Conservation (phyloP, 2,113 vertebrate genomes). For the Ardeotis arabs region DNA sequence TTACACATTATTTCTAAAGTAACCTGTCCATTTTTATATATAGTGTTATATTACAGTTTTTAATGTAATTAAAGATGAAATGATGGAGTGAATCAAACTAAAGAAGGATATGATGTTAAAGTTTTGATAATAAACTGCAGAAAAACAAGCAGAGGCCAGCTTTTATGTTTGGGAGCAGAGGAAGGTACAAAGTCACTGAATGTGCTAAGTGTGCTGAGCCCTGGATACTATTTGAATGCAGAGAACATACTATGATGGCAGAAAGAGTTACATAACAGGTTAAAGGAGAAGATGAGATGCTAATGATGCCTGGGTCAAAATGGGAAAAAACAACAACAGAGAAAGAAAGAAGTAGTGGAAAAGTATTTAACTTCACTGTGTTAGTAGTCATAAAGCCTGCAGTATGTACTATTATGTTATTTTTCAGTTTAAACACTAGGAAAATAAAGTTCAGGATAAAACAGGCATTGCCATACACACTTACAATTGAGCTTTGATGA, state of each 20-base stretch:
- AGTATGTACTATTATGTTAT: background rate
- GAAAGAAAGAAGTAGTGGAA: background rate
- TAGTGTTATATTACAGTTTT: background rate
- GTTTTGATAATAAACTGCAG: background rate
- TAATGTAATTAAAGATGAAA: background rate
- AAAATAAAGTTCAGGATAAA: background rate
- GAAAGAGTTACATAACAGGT: background rate
- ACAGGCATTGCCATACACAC: background rate
- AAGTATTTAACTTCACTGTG: background rate
- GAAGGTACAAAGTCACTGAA: background rate
- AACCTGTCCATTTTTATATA: background rate
- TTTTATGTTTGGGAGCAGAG: background rate
- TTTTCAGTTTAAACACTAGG: background rate
- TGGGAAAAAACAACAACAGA: background rate
- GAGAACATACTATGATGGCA: background rate
- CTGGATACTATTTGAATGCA: background rate
- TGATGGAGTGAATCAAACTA: background rate
- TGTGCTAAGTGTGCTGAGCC: background rate
- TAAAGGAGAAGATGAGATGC: background rate
- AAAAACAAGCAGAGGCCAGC: background rate
- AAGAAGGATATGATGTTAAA: background rate
- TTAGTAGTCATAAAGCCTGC: background rate
- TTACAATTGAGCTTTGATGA: background rate
- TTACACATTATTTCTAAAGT: background rate
- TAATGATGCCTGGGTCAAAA: background rate